Evolutionary conservation across 2,113 vertebrate species (phyloP).

Genomic region (Rutilus rutilus): DNA sequence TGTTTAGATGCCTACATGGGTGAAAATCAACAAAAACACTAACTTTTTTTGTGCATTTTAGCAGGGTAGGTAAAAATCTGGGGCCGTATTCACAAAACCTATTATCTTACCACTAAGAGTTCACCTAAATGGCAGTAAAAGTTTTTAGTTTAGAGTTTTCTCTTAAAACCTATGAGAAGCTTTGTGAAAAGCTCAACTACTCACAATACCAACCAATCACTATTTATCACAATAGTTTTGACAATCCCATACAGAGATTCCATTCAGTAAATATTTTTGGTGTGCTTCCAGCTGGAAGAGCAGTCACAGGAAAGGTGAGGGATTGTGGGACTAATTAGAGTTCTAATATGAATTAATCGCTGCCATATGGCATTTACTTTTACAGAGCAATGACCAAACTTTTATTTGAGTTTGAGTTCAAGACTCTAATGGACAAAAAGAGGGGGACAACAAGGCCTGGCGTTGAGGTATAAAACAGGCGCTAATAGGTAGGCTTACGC

Average conservation of each 20-base stretch:
- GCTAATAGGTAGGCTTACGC: slow-evolving; percentile 69
- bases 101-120: too few species aligned
- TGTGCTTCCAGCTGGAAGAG: not conserved
- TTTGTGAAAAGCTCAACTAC: too few species aligned
- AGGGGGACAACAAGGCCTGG: not conserved
- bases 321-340: slow-evolving; percentile 37
- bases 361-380: slow-evolving; percentile 48
- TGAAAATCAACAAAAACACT: too few species aligned
- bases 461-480: slow-evolving; percentile 54
- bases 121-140: too few species aligned
- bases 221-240: not conserved
- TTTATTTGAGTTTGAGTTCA: slow-evolving; percentile 41
- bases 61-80: too few species aligned
- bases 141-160: too few species aligned
- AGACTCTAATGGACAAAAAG: slow-evolving; percentile 3
- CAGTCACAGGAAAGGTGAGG: not conserved
- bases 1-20: too few species aligned
- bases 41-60: too few species aligned
- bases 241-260: not conserved
- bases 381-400: slow-evolving; percentile 37
- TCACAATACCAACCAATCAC: not conserved
- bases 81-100: too few species aligned
- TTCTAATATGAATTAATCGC: slow-evolving; percentile 40
- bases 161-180: too few species aligned
- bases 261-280: not conserved